These are phyloP conservation scores for Morpho achilles DNA, from an alignment of 2,888 invertebrate species.

Conservation along the genomic window DNA sequence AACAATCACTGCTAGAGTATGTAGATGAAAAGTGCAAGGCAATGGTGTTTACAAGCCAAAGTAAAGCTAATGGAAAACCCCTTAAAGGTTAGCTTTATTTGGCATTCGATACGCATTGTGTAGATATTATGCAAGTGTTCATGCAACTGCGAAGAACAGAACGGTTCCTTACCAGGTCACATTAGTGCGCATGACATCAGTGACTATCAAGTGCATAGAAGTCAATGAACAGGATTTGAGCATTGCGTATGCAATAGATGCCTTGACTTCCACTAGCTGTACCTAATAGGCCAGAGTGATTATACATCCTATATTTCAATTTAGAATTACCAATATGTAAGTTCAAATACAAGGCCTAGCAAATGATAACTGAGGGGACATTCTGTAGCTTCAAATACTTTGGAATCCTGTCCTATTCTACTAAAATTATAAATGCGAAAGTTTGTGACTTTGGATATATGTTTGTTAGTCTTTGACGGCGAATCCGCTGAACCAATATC, in stretches of 20 bases:
- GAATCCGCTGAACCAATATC: no score
- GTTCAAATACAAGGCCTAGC: background rate
- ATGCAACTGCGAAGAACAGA: conserved; percentile 68
- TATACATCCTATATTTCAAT: conserved; percentile 50
- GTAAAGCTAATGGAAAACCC: conserved; percentile 49
- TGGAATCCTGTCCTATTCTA: no score
- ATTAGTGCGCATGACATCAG: conserved; percentile 71
- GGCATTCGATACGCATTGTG: conserved; percentile 49
- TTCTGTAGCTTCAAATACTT: no score
- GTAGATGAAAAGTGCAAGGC: conserved; percentile 44
- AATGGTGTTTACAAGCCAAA: conserved; percentile 53
- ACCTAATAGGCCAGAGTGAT: conserved; percentile 59
- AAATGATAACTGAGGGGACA: no score
- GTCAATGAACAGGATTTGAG: conserved; percentile 71
- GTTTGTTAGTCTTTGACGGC: no score
- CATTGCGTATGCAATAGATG: conserved; percentile 68
- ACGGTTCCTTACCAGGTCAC: conserved; percentile 72
- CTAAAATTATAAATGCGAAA: no score
- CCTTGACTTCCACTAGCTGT: conserved; percentile 64
- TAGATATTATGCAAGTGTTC: conserved; percentile 69
- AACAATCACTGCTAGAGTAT: conserved; percentile 42
- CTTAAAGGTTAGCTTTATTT: conserved; percentile 54
- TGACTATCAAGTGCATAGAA: conserved; percentile 69
- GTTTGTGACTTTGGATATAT: no score
- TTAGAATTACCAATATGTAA: conserved; percentile 41